Percentiles rank a stretch among this genome's conserved stretches.
Conservation (phyloP, 2,113 vertebrate species). For the Crypturellus undulatus region DNA sequence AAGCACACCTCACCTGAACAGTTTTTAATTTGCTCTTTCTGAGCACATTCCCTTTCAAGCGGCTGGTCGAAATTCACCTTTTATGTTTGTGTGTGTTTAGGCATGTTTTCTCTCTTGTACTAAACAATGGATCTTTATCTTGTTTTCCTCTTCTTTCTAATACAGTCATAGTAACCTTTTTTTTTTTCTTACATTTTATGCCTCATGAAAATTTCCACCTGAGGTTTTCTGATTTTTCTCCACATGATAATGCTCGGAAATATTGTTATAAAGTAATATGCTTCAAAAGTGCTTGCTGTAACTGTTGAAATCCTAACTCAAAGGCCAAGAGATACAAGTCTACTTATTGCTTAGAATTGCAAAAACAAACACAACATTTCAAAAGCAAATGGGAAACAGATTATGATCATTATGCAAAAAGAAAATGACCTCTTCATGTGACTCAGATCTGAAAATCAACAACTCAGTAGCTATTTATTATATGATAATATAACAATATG, state of each 20-base stretch:
- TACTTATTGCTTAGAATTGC: slow-evolving; percentile 15
- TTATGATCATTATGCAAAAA: neutral
- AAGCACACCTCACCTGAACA: neutral
- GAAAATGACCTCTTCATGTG: neutral
- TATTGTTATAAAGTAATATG: neutral
- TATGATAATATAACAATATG: too few relatives aligned
- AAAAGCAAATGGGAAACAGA: neutral
- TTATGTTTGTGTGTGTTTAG: neutral
- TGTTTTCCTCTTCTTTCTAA: neutral
- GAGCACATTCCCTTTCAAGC: neutral
- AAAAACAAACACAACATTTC: neutral
- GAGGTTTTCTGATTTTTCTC: neutral
- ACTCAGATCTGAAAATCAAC: neutral
- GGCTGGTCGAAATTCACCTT: neutral
- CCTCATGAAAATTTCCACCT: neutral
- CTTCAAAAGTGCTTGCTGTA: neutral
- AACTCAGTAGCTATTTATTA: neutral
- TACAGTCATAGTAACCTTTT: neutral
- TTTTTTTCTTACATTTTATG: neutral
- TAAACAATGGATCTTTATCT: neutral
- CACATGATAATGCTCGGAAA: neutral
- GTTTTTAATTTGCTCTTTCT: neutral
- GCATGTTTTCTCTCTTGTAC: neutral
- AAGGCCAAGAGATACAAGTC: slow-evolving; percentile 17
- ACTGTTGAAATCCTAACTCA: neutral